phyloP scores from a whole-genome alignment of 2,888 invertebrate species.

The Nomada flava region DNA sequence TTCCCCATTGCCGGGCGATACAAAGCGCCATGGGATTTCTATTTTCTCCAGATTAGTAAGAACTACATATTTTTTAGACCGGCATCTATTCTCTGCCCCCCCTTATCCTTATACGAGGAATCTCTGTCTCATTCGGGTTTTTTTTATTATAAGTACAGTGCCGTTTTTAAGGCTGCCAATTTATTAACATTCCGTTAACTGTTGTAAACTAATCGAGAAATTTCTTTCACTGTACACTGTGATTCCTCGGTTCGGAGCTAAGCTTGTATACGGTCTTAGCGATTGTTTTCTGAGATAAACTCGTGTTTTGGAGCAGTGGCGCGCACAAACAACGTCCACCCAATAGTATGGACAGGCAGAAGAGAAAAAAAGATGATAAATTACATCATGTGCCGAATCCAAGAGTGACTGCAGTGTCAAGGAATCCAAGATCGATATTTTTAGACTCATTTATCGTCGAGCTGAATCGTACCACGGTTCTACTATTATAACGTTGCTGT shows the following conservation, averaged over 20 bases:
- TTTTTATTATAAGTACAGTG: too few species aligned
- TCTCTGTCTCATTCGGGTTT: too few species aligned
- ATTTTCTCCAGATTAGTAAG: not conserved
- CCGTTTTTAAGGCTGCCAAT: too few species aligned
- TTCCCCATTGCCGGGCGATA: not conserved
- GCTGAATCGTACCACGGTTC: not conserved
- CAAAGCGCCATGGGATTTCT: slow-evolving; percentile 5
- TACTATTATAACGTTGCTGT: slow-evolving; percentile 1
- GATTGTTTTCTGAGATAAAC: not conserved
- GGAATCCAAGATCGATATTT: slow-evolving; percentile 18
- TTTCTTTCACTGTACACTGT: too few species aligned
- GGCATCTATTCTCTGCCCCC: too few species aligned
- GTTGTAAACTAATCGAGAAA: too few species aligned
- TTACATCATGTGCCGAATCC: slow-evolving; percentile 4
- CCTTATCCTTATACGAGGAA: too few species aligned
- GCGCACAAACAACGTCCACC: not conserved
- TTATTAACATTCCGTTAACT: too few species aligned
- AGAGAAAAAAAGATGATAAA: not conserved
- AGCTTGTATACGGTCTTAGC: not conserved
- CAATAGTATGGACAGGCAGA: not conserved
- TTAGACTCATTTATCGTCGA: not conserved
- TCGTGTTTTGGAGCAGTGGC: not conserved
- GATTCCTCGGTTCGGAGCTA: too few species aligned
- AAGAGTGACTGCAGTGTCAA: not conserved
- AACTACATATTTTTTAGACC: not conserved